Conservation (phyloP, 1,140 invertebrate genomes). For the Drosophila baimaii region DNA sequence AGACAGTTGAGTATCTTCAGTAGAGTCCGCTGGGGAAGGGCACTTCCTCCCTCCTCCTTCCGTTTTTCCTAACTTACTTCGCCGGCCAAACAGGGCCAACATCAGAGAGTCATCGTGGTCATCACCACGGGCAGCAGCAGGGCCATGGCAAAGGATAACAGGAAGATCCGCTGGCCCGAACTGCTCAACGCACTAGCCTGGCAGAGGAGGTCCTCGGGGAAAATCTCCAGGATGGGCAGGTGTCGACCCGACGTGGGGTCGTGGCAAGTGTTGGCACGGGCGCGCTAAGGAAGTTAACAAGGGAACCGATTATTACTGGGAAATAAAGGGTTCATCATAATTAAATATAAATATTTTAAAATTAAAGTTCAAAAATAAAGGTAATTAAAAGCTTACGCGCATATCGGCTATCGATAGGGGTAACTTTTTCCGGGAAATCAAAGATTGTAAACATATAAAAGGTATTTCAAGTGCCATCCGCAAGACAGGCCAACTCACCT, state of each 20-base stretch:
- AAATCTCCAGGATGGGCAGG: conserved; percentile 89
- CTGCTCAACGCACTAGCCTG: conserved; percentile 90
- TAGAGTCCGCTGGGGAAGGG: conserved; percentile 1
- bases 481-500: conserved; percentile 56
- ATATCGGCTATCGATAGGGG: conserved; percentile 78
- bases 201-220: conserved; percentile 90
- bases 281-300: conserved; percentile 60
- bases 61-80: conserved; percentile 34
- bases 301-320: neutral
- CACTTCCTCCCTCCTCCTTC: neutral
- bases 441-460: conserved; percentile 31
- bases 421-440: conserved; percentile 67
- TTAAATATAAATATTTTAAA: too few species aligned
- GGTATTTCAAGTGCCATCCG: neutral
- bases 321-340: too few species aligned
- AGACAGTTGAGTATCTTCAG: conserved; percentile 28
- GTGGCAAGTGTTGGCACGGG: conserved; percentile 87
- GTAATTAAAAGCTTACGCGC: conserved; percentile 71
- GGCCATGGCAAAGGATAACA: conserved; percentile 73
- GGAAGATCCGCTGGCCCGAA: conserved; percentile 82
- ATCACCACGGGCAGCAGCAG: conserved; percentile 66
- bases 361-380: neutral
- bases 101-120: conserved; percentile 77
- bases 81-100: conserved; percentile 61
- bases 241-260: conserved; percentile 86